Percentiles rank a stretch among this genome's conserved stretches.
Evolutionary conservation across 2,113 vertebrate genomes (phyloP).

Genomic region (Aramus guarauna): DNA sequence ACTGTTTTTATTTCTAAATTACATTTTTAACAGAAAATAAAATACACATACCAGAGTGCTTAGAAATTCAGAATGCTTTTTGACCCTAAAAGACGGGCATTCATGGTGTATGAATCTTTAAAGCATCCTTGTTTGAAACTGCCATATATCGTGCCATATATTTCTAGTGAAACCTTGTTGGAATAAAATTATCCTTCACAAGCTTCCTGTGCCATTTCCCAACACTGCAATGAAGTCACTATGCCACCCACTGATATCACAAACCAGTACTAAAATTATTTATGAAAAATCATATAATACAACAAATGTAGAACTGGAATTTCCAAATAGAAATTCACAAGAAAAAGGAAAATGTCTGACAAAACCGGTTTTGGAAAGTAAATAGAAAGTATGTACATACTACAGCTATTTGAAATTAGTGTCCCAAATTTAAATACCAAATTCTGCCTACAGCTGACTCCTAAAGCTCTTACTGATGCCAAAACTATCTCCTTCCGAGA

Average conservation of each 20-base stretch:
- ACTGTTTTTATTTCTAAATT: slow-evolving; percentile 59
- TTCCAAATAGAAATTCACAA: background rate
- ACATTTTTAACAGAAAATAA: slow-evolving; percentile 27
- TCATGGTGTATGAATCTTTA: slow-evolving; percentile 33
- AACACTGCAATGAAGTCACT: background rate
- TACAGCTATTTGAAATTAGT: background rate
- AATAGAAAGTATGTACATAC: background rate
- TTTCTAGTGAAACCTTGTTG: background rate
- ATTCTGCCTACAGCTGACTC: background rate
- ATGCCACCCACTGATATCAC: background rate
- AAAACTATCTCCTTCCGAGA: background rate
- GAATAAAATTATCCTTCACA: background rate
- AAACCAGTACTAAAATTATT: background rate
- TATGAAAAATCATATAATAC: background rate
- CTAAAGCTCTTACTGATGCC: background rate
- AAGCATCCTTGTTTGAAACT: slow-evolving; percentile 6
- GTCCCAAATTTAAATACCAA: background rate
- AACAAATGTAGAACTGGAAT: background rate
- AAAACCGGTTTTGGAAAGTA: background rate
- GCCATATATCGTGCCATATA: background rate
- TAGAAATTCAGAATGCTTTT: slow-evolving; percentile 50
- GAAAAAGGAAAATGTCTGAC: background rate
- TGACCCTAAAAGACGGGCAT: slow-evolving; percentile 40
- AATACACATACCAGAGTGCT: slow-evolving; percentile 11
- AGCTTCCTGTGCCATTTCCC: background rate